Evolutionary conservation across 1,140 invertebrate species (phyloP).

Genomic region (Ips typographus): DNA sequence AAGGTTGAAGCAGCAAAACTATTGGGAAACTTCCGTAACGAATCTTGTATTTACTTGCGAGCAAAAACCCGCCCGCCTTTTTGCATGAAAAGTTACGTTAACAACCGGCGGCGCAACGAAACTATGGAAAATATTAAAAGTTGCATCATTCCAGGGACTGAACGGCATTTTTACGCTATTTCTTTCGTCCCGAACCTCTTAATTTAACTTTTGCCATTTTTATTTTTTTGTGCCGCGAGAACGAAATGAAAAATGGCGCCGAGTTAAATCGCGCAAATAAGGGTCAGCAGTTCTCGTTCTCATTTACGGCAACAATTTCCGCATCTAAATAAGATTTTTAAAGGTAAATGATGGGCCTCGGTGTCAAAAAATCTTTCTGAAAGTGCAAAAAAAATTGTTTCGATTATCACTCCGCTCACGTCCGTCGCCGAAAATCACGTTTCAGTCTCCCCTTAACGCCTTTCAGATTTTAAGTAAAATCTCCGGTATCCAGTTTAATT

Average conservation of each 20-base stretch:
- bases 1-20: no score
- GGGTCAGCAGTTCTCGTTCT: neutral
- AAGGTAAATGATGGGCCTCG: neutral
- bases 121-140: constrained; percentile 2
- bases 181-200: neutral
- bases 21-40: no score
- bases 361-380: neutral
- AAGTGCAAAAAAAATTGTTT: neutral
- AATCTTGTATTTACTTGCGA: no score
- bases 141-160: neutral
- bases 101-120: neutral
- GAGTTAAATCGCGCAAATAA: neutral
- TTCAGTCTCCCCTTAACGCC: neutral
- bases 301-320: constrained; percentile 2
- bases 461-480: constrained; percentile 2
- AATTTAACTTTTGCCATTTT: neutral
- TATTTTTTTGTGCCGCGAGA: neutral
- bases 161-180: neutral
- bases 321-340: constrained; percentile 6
- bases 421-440: neutral
- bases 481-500: neutral
- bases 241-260: neutral
- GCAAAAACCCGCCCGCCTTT: neutral
- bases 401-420: neutral
- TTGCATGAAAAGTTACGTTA: constrained; percentile 1